Evolutionary conservation across 2,888 invertebrate species (phyloP).

Genomic region (Rapana venosa): DNA sequence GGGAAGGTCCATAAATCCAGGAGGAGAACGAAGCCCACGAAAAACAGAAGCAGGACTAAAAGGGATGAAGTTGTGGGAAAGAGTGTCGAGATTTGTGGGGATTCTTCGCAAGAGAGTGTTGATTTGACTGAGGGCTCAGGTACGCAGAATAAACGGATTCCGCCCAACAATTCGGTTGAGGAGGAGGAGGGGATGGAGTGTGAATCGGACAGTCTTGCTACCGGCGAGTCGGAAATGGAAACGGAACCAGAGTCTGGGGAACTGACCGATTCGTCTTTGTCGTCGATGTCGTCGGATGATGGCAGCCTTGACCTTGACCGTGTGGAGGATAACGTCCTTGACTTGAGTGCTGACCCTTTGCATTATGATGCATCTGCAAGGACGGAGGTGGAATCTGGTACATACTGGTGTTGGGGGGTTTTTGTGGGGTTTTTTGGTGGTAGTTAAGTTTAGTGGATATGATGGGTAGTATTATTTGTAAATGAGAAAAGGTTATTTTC

Average conservation of each 20-base stretch:
- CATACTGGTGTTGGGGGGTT: too few relatives aligned
- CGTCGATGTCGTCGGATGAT: conserved; percentile 29
- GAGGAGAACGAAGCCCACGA: not conserved
- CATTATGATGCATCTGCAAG: not conserved
- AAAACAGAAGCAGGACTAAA: not conserved
- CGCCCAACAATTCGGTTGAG: not conserved
- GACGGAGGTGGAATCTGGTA: not conserved
- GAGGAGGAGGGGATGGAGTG: not conserved
- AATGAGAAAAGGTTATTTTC: too few relatives aligned
- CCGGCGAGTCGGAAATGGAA: conserved; percentile 50
- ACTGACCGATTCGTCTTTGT: conserved; percentile 42
- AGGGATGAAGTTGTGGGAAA: not conserved
- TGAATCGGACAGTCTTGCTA: conserved; percentile 47
- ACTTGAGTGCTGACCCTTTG: not conserved
- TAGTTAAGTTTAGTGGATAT: too few relatives aligned
- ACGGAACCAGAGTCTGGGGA: conserved; percentile 60
- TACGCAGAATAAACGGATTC: not conserved
- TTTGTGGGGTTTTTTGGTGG: too few relatives aligned
- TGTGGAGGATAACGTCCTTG: not conserved
- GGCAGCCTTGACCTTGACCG: conserved; percentile 35
- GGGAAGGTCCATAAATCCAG: not conserved
- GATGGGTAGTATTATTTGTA: too few relatives aligned
- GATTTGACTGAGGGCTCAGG: not conserved
- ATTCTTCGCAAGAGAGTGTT: not conserved
- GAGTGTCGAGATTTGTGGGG: too few relatives aligned